Evolutionary conservation across 2,888 invertebrate species (phyloP), one percentile per base, ranked within the genome.

Genomic region (Chrysopilus asiliformis): DNA sequence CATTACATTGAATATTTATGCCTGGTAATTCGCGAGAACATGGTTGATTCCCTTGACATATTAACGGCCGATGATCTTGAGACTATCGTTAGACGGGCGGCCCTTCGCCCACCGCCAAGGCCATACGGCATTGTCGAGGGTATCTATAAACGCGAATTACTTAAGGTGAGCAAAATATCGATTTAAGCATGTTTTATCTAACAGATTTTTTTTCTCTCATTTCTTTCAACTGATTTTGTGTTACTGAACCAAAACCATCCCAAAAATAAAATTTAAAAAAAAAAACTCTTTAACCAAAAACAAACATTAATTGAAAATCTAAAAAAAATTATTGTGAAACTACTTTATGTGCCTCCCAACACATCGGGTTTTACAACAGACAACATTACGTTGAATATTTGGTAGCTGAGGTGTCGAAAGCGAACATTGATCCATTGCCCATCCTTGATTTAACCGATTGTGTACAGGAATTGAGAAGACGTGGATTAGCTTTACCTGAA

Each of bases 331-430:
- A n/a, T n/a, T n/a, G n/a, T n/a, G n/a, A n/a, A n/a, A n/a, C n/a
- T 14, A 12, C 7, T 31, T 31, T 9, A 10, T 16, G 17, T 31
- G 7, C 9, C 7, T 22, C 22, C 22, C 22, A 22, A 7, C 7
- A 16, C 36, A 37, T 42, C 41, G 44, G 44, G 47, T 44, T 57
- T 49, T 55, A 59, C 72, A 90, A 57, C 72, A 94, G 93, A 74
- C 69, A 74, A 58, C 94, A 94, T 72, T 94, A 90, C 74, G 79
- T 90, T 64, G 94, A 94, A 71, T 91, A 93, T 70, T 75, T 95
- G 71, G 87, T 90, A 58, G 77, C 74, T 53, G 72, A 81, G 62
- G 84, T 93, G 66, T 82, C 82, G 64, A 74, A 75, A 63, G 71
- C 79, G 59, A 71, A 73, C 55, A 72, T 94, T 62, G 94, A 95